A percentile compares a stretch with the other conserved stretches of the same genome.
phyloP scores from a whole-genome alignment of 2,888 invertebrate species.

The Lingula anatina region DNA sequence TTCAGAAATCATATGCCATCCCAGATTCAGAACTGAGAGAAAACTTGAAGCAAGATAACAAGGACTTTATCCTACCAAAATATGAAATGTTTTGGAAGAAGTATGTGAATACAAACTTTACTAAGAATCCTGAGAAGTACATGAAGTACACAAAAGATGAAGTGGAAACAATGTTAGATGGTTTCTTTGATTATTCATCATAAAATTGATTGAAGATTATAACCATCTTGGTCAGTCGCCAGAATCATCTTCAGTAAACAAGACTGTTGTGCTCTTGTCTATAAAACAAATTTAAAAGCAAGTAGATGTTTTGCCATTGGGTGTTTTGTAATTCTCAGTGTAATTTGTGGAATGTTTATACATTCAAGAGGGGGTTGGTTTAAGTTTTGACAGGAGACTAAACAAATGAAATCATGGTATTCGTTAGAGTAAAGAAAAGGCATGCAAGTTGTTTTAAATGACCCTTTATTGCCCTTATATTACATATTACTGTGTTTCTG shows the following conservation, averaged over 20 bases:
- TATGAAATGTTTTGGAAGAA: slow-evolving; percentile 59
- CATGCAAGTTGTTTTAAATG: too few relatives aligned
- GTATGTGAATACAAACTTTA: slow-evolving; percentile 69
- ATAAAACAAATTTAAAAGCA: slow-evolving; percentile 89
- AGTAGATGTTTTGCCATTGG: too few relatives aligned
- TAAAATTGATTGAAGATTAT: too few relatives aligned
- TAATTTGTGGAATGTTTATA: too few relatives aligned
- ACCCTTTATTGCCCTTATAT: too few relatives aligned
- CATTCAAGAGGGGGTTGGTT: too few relatives aligned
- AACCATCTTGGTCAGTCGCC: too few relatives aligned
- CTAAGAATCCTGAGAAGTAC: slow-evolving; percentile 91
- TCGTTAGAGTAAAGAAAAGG: too few relatives aligned
- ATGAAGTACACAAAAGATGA: slow-evolving; percentile 83
- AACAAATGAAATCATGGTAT: too few relatives aligned
- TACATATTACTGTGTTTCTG: too few relatives aligned
- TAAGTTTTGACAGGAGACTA: too few relatives aligned
- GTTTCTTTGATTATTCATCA: slow-evolving; percentile 85
- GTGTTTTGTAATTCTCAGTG: too few relatives aligned
- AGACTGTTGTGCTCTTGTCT: slow-evolving; percentile 81
- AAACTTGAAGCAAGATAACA: slow-evolving; percentile 82
- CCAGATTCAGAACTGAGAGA: slow-evolving; percentile 87
- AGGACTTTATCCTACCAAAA: slow-evolving; percentile 78
- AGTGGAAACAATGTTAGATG: slow-evolving; percentile 76
- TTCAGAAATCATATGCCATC: slow-evolving; percentile 85
- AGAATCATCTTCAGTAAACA: slow-evolving; percentile 81